Percentiles rank a stretch among this genome's conserved stretches.
These are phyloP conservation scores for Dascyllus trimaculatus DNA, from an alignment of 2,113 vertebrate species.

Conservation along the genomic window DNA sequence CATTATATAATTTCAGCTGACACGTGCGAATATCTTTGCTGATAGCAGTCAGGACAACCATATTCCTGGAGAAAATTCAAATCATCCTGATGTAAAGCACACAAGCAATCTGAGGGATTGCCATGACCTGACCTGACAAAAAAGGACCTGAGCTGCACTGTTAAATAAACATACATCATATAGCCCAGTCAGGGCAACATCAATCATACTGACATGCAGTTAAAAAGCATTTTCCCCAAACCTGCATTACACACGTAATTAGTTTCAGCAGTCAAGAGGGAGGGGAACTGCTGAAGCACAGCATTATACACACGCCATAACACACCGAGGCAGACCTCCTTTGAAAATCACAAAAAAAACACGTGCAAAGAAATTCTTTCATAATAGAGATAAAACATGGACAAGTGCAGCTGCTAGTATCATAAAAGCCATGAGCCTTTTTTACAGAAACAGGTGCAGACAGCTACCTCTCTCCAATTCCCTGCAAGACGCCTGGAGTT, in stretches of 20 bases:
- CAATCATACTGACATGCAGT: conserved; percentile 82
- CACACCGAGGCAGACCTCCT: conserved; percentile 56
- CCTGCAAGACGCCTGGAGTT: conserved; percentile 83
- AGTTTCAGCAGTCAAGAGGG: conserved; percentile 79
- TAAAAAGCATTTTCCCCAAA: conserved; percentile 81
- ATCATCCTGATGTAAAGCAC: conserved; percentile 50
- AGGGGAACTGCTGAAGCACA: conserved; percentile 68
- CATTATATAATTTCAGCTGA: conserved; percentile 62
- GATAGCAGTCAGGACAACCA: conserved; percentile 43
- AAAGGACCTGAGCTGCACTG: conserved; percentile 64
- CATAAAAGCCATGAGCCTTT: conserved; percentile 52
- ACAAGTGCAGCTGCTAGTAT: conserved; percentile 49
- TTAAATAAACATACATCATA: conserved; percentile 83
- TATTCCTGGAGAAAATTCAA: conserved; percentile 50
- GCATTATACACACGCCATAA: conserved; percentile 56
- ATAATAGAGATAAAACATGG: conserved; percentile 39
- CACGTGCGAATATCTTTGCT: conserved; percentile 41
- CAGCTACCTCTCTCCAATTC: conserved; percentile 89
- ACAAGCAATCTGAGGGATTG: conserved; percentile 59
- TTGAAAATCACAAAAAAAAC: conserved; percentile 53
- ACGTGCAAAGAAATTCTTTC: conserved; percentile 44
- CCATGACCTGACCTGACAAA: conserved; percentile 68
- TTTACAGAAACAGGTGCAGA: conserved; percentile 55
- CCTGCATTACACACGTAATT: conserved; percentile 82
- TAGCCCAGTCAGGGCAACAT: conserved; percentile 71